Evolutionary conservation across 1,140 invertebrate species (phyloP), one percentile per base, ranked within the genome.

Genomic region (Apis florea): DNA sequence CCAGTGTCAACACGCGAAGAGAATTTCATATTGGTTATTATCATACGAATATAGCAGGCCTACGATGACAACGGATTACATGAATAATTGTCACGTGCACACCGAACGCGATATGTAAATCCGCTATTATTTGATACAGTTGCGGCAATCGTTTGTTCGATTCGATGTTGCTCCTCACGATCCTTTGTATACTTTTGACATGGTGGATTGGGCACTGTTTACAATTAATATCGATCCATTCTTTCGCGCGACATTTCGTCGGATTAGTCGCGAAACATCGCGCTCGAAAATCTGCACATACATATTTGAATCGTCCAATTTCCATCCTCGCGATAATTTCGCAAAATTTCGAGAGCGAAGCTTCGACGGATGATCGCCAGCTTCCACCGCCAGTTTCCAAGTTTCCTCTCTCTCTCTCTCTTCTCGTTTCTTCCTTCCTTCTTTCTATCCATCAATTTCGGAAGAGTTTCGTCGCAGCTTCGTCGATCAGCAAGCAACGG

Each of bases 11-110:
- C 53, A 70, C 81, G 85, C 85, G 85, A 40, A 70, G 76, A 77
- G 85, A 87, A 87, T 87, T 87, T 83, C 70, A 86, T 85, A 83
- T 87, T 85, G 85, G 71, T 86, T 83, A 87, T 87, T 87, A 87
- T 83, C 85, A 87, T 87, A 86, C 77, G 85, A 86, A 83, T 86
- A 87, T 86, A 70, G 85, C 68, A 79, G 85, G 67, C 71, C 76
- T 67, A 86, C 66, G 82, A 86, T 82, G 85, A 85, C 85, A 86
- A 79, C 75, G 67, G 66, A 86, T 86, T 72, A 86, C 77, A 83
- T 74, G 72, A 87, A 87, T 87, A 87, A 87, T 86, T 83, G 72
- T 87, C 85, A 75, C 82, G 61, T 73, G 72, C 71, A 78, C 59
- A 47, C 53, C 77, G 68, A 84, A 66, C 74, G 73, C 68, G 71